These are phyloP conservation scores for Macrophya alboannulata DNA, from an alignment of 2,888 invertebrate species.

Conservation along the genomic window DNA sequence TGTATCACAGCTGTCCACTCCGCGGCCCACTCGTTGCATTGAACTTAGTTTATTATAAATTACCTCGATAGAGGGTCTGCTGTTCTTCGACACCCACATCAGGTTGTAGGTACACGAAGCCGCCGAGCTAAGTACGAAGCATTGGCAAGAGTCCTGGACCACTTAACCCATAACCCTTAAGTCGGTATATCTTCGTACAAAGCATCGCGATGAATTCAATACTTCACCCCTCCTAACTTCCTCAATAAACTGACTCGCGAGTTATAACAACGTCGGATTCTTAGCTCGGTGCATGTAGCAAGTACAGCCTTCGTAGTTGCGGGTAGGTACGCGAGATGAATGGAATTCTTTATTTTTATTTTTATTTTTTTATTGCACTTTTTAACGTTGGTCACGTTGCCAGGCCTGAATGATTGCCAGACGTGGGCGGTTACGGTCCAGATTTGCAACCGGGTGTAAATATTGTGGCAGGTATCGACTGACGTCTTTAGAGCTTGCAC, in stretches of 20 bases:
- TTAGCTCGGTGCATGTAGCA: constrained; percentile 13
- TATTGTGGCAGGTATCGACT: constrained; percentile 56
- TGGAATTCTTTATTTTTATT: constrained; percentile 17
- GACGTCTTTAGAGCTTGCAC: constrained; percentile 48
- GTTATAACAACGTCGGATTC: constrained; percentile 48
- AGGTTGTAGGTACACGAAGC: constrained; percentile 40
- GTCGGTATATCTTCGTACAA: constrained; percentile 77
- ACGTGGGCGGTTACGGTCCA: constrained; percentile 56
- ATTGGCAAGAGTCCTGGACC: constrained; percentile 67
- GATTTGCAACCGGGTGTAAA: constrained; percentile 56
- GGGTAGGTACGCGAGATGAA: constrained; percentile 48
- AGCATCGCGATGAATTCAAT: constrained; percentile 74
- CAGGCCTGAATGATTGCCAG: constrained; percentile 67
- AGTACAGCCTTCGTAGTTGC: constrained; percentile 7
- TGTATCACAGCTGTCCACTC: constrained; percentile 64
- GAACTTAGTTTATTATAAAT: constrained; percentile 74
- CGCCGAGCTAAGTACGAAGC: constrained; percentile 51
- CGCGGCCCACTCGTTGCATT: constrained; percentile 73
- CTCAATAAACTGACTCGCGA: constrained; percentile 65
- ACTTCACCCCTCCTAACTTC: constrained; percentile 63
- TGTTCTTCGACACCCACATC: constrained; percentile 54
- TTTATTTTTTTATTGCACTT: constrained; percentile 60
- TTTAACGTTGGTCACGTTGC: constrained; percentile 59
- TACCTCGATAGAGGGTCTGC: constrained; percentile 57
- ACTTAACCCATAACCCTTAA: constrained; percentile 78